Conservation (phyloP, 2,888 invertebrate species). For the Standfussiana lucernea region DNA sequence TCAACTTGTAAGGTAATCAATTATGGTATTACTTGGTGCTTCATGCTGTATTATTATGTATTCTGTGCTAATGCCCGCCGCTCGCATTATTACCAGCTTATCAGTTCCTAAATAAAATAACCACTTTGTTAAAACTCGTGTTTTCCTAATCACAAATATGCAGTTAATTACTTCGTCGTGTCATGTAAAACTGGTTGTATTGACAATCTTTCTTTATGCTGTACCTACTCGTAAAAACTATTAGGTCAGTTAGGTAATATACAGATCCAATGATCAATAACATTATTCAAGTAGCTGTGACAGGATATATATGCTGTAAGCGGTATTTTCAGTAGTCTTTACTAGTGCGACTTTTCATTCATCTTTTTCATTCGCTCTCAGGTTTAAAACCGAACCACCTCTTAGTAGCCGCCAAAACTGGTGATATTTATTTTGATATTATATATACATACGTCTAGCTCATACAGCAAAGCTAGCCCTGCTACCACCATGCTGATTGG, state of each 20-base stretch:
- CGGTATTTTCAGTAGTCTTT: too few relatives aligned
- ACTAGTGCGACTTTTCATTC: not conserved
- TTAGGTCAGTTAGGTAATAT: not conserved
- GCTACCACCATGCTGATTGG: not conserved
- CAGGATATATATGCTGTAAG: not conserved
- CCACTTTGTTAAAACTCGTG: not conserved
- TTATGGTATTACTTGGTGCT: not conserved
- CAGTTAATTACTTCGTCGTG: not conserved
- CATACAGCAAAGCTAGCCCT: not conserved
- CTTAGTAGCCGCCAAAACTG: not conserved
- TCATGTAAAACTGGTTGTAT: not conserved
- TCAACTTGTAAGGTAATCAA: not conserved
- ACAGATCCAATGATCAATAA: not conserved
- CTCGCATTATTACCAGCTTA: not conserved
- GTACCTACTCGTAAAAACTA: not conserved
- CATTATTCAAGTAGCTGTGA: not conserved
- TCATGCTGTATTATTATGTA: too few relatives aligned
- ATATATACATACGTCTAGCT: not conserved
- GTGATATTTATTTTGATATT: not conserved
- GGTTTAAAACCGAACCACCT: too few relatives aligned
- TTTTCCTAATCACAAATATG: not conserved
- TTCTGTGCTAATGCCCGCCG: too few relatives aligned
- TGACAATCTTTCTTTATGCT: not conserved
- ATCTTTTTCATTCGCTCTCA: not conserved
- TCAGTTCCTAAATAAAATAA: not conserved